Conservation (phyloP, 2,113 vertebrate genomes). For the Dermatemys mawii region DNA sequence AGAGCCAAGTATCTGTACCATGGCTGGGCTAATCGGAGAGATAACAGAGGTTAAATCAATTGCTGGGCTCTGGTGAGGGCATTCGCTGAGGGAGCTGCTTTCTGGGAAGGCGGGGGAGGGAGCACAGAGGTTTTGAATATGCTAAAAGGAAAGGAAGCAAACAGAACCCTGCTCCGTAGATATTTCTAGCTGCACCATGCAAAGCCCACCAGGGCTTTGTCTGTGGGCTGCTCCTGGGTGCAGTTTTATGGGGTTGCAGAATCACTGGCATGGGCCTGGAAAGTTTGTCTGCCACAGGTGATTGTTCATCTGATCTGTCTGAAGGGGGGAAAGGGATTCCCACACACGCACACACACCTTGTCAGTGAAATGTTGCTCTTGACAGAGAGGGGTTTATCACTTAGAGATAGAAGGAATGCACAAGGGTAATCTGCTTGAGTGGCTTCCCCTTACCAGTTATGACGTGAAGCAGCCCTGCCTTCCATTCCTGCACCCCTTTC, state of each 20-base stretch:
- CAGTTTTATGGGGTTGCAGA: neutral
- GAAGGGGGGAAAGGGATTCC: neutral
- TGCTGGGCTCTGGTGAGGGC: slow-evolving; percentile 59
- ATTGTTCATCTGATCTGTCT: neutral
- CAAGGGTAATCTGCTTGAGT: rapidly evolving
- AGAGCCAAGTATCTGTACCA: slow-evolving; percentile 80
- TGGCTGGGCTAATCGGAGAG: slow-evolving; percentile 78
- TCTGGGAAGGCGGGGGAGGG: neutral
- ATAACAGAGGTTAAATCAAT: slow-evolving; percentile 82
- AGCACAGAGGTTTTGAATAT: neutral
- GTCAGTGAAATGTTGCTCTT: slow-evolving; percentile 19
- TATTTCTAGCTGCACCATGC: rapidly evolving
- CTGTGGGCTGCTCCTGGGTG: neutral
- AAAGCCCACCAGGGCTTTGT: neutral
- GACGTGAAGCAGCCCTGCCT: neutral
- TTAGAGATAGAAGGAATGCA: neutral
- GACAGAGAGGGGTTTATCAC: neutral
- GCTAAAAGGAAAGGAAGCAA: slow-evolving; percentile 27
- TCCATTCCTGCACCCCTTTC: neutral
- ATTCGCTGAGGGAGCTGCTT: slow-evolving; percentile 7
- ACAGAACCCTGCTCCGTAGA: rapidly evolving
- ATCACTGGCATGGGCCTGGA: neutral
- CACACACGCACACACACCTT: neutral
- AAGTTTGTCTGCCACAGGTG: neutral
- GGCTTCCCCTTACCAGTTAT: neutral